Evolutionary conservation across 1,140 invertebrate genomes (phyloP).

Genomic region (Diabrotica undecimpunctata): DNA sequence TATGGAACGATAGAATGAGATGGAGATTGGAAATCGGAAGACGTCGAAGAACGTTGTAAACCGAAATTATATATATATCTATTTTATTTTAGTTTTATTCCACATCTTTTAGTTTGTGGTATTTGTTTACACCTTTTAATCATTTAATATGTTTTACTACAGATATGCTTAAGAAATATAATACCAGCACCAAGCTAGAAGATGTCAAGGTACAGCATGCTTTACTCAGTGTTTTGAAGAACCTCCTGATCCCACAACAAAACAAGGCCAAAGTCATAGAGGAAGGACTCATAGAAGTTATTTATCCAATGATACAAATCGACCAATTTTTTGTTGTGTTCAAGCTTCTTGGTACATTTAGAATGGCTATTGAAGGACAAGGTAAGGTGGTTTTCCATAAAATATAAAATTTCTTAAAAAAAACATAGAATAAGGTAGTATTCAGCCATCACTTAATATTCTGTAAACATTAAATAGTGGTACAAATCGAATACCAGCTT

Average conservation of each 20-base stretch:
- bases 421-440: neutral
- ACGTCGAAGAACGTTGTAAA: too few species aligned
- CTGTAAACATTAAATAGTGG: neutral
- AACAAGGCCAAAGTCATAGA: constrained; percentile 74
- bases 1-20: too few species aligned
- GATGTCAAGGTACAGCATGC: constrained; percentile 80
- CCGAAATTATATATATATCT: too few species aligned
- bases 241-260: constrained; percentile 73
- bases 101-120: too few species aligned
- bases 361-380: constrained; percentile 82
- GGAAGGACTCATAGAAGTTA: constrained; percentile 67
- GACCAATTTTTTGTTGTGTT: constrained; percentile 78
- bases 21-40: too few species aligned
- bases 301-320: constrained; percentile 69
- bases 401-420: neutral
- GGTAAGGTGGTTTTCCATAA: constrained; percentile 42
- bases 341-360: constrained; percentile 78
- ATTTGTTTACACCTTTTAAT: too few species aligned
- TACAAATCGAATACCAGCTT: constrained; percentile 36
- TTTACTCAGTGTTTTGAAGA: constrained; percentile 74
- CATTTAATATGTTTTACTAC: neutral
- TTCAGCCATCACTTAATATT: neutral
- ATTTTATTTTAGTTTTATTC: too few species aligned
- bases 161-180: constrained; percentile 38
- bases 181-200: constrained; percentile 26